phyloP scores from a whole-genome alignment of 37 sponge, comb jelly and placozoan species.

The Aplysina aerophoba region DNA sequence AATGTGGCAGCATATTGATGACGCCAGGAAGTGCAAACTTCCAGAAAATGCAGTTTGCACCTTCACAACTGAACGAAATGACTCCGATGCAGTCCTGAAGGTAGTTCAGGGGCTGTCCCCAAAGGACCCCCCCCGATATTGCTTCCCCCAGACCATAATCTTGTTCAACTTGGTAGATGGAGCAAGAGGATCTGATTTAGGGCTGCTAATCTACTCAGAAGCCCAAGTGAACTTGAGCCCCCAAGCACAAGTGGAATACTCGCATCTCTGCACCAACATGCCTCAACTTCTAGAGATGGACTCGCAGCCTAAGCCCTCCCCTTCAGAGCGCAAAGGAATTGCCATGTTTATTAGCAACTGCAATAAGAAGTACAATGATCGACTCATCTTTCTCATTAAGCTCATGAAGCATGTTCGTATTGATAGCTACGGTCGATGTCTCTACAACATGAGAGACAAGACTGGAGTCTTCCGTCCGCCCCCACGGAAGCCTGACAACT shows the following conservation, averaged over 20 bases:
- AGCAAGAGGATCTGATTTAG: neutral
- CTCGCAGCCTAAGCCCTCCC: neutral
- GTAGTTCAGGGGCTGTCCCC: neutral
- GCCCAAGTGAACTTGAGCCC: neutral
- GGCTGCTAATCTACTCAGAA: conserved; percentile 19
- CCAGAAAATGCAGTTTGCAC: neutral
- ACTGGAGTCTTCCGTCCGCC: conserved; percentile 26
- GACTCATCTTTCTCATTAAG: conserved; percentile 20
- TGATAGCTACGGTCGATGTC: conserved; percentile 18
- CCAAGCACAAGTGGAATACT: neutral
- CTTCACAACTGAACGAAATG: neutral
- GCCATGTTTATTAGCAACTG: conserved; percentile 38
- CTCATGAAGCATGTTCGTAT: conserved; percentile 30
- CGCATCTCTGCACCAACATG: conserved; percentile 5
- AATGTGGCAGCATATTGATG: neutral
- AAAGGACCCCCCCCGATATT: neutral
- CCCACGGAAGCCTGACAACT: conserved; percentile 18
- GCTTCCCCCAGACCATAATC: conserved; percentile 31
- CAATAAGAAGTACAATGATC: conserved; percentile 31
- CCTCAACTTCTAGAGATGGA: conserved; percentile 6
- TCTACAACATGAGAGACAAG: conserved; percentile 34
- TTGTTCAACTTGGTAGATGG: conserved; percentile 6
- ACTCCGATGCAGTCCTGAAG: conserved; percentile 17
- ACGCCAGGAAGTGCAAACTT: neutral
- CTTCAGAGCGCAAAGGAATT: conserved; percentile 7